Base-by-base conservation (phyloP, 2,888 invertebrate genomes). In the Teleogryllus oceanicus region DNA sequence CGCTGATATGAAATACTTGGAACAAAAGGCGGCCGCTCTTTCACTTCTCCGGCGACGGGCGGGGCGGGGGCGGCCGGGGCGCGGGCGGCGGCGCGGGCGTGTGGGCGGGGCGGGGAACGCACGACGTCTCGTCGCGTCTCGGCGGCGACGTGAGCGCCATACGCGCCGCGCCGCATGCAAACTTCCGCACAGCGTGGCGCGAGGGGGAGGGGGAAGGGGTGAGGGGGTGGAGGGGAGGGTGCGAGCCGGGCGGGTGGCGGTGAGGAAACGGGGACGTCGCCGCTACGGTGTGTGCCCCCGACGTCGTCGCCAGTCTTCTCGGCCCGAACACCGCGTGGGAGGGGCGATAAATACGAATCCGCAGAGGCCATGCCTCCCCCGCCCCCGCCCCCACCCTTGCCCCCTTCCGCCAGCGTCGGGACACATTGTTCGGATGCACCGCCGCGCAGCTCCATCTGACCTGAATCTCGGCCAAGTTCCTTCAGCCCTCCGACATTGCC, bases 21-120 rank as follows among this genome's bases (percentile, higher is more conserved):
- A 62, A 62, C 62, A 62, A 62, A 62, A 62, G 62, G 62, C 62
- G n/a, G 62, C n/a, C 62, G 62, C 62, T 62, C 62, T 62, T 62
- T 62, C n/a, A 62, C 62, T 62, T 62, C 62, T 62, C n/a, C 62
- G 11, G 62, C 3, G 11, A 8, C 12, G 62, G n/a, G 62, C n/a
- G 13, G n/a, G 37, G 8, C 8, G 0, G 37, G 37, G 37, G 37
- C 62, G 62, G 62, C 11, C 62, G 62, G 62, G 62, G 3, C 24
- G 62, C 62, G 5, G 18, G 16, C 5, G 18, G 62, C 18, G 62
- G 18, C 3, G 62, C 3, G 5, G 18, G 62, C 3, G 16, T 16
- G 62, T 21, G n/a, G 10, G 62, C 11, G 13, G 62, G 62, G 62
- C 4, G 11, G 5, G 37, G 37, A 8, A 37, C 37, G 37, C 37